Percentiles rank a stretch among this genome's conserved stretches.
These are phyloP conservation scores for Umimayanthus chanpuru DNA, from an alignment of 92 coral and sea anemone genomes.

Conservation along the genomic window DNA sequence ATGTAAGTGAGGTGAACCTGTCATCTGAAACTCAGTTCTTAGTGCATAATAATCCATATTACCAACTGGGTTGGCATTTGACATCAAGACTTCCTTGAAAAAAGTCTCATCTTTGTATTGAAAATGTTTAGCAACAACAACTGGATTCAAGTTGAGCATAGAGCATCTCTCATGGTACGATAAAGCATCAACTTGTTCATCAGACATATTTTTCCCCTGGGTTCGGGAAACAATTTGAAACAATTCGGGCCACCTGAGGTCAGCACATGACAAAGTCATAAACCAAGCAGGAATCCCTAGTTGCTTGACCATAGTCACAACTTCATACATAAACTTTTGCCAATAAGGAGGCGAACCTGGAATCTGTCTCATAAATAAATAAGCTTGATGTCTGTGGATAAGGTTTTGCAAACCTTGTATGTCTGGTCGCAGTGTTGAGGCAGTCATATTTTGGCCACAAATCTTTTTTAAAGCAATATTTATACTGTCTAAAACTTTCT, in stretches of 20 bases:
- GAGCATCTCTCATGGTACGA: slow-evolving; percentile 66
- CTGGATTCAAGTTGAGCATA: slow-evolving; percentile 64
- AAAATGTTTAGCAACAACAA: slow-evolving; percentile 63
- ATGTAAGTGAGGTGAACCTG: slow-evolving; percentile 67
- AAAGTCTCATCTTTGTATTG: slow-evolving; percentile 58
- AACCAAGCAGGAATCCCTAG: slow-evolving; percentile 60
- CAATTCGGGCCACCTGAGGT: slow-evolving; percentile 52
- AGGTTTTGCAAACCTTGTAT: slow-evolving; percentile 33
- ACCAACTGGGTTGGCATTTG: slow-evolving; percentile 56
- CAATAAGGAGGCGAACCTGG: slow-evolving; percentile 62
- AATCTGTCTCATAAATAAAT: slow-evolving; percentile 58
- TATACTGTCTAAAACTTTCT: slow-evolving; percentile 36
- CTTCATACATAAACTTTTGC: slow-evolving; percentile 58
- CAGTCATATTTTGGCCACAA: slow-evolving; percentile 45
- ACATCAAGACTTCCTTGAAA: slow-evolving; percentile 56
- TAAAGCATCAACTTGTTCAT: slow-evolving; percentile 61
- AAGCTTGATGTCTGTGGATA: slow-evolving; percentile 44
- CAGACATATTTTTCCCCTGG: slow-evolving; percentile 52
- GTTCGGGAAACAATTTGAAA: slow-evolving; percentile 50
- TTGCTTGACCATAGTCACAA: slow-evolving; percentile 62
- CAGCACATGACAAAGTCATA: slow-evolving; percentile 62
- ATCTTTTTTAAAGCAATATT: slow-evolving; percentile 50
- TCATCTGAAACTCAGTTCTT: slow-evolving; percentile 59
- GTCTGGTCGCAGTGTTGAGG: slow-evolving; percentile 59
- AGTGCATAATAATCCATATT: slow-evolving; percentile 57